Evolutionary conservation across 2,113 vertebrate genomes (phyloP).

Genomic region (Clarias gariepinus): DNA sequence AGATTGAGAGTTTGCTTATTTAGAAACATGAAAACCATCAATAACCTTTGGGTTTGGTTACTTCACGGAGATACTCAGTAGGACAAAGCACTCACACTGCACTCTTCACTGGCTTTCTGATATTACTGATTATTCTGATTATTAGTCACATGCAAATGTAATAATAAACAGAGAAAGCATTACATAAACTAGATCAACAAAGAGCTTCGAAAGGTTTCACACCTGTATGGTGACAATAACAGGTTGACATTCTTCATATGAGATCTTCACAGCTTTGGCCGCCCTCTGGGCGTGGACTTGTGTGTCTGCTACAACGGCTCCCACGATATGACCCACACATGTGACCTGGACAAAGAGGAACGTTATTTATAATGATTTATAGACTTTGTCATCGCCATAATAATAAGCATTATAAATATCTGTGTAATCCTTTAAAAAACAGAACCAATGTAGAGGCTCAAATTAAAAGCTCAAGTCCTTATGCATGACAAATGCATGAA

Average conservation of each 20-base stretch:
- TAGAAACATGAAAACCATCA: not conserved
- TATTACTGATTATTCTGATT: too few relatives aligned
- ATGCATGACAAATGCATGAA: too few relatives aligned
- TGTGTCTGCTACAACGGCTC: conserved; percentile 87
- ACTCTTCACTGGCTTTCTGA: not conserved
- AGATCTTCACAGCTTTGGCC: conserved; percentile 80
- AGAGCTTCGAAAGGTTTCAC: conserved; percentile 6
- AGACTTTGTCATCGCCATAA: not conserved
- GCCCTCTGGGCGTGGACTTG: conserved; percentile 87
- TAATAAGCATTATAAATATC: not conserved
- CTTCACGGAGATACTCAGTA: not conserved
- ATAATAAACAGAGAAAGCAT: not conserved
- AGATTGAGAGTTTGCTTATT: too few relatives aligned
- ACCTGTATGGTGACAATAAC: conserved; percentile 90
- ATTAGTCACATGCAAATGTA: not conserved
- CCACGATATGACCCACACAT: conserved; percentile 91
- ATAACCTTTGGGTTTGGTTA: not conserved
- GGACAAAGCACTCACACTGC: not conserved
- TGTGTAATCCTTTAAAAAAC: not conserved
- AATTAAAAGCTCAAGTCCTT: not conserved
- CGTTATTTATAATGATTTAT: not conserved
- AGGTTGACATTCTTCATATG: conserved; percentile 85
- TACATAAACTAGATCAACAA: not conserved
- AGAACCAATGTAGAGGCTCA: not conserved
- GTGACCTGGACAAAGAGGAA: conserved; percentile 78